Percentiles rank a stretch among this genome's conserved stretches.
phyloP scores from a whole-genome alignment of 1,140 invertebrate genomes.

The Leptinotarsa lineolata region DNA sequence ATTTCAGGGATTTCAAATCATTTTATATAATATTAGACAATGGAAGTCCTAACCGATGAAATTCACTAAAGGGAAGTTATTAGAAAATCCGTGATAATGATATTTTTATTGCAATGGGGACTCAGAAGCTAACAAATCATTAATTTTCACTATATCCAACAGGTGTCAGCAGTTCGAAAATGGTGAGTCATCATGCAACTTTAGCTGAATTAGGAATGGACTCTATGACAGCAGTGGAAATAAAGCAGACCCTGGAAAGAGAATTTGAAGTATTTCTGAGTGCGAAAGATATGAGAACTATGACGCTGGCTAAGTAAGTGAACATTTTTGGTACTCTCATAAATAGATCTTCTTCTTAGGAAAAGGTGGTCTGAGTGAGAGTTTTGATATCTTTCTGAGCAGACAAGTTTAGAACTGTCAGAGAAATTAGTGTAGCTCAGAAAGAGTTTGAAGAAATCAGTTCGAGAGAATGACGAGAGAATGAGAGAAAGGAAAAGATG shows the following conservation, averaged over 20 bases:
- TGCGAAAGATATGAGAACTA: slow-evolving; percentile 63
- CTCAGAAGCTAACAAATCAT: no score
- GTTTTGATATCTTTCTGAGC: neutral
- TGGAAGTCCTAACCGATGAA: no score
- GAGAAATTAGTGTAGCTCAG: neutral
- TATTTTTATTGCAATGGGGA: no score
- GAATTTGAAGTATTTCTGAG: slow-evolving; percentile 67
- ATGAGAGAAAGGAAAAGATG: no score
- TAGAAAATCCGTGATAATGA: no score
- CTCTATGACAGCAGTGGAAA: slow-evolving; percentile 86
- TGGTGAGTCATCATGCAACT: slow-evolving; percentile 65
- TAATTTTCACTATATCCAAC: neutral
- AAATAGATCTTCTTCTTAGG: slow-evolving; percentile 1
- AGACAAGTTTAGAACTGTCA: neutral
- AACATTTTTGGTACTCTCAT: neutral
- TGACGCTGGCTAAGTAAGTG: slow-evolving; percentile 50
- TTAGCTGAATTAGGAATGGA: slow-evolving; percentile 87
- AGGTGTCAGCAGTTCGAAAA: slow-evolving; percentile 37
- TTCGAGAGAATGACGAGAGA: no score
- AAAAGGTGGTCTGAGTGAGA: neutral
- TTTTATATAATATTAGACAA: no score
- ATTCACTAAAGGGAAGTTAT: no score
- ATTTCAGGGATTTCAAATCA: no score
- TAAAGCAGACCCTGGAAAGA: slow-evolving; percentile 70
- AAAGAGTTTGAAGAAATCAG: neutral